Conservation (phyloP, 2,797 vertebrate genomes). For the Sebastes minor region DNA sequence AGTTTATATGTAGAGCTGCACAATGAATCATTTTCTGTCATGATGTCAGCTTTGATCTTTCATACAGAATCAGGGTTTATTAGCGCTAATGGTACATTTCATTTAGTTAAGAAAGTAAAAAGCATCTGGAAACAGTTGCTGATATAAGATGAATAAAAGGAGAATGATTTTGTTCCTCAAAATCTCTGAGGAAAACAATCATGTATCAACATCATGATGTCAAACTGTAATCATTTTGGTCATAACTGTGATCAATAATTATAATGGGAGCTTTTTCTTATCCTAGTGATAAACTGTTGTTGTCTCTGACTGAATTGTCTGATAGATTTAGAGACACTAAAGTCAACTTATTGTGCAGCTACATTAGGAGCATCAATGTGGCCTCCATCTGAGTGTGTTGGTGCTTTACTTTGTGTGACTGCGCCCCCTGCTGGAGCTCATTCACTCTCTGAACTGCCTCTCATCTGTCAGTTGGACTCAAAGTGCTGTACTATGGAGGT, state of each 20-base stretch:
- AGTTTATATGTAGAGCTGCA: slow-evolving; percentile 1
- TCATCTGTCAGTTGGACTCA: neutral
- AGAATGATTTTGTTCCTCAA: neutral
- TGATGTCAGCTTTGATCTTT: neutral
- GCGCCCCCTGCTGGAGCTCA: slow-evolving; percentile 63
- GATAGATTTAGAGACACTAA: slow-evolving; percentile 2
- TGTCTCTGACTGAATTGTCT: slow-evolving; percentile 6
- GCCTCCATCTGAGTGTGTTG: neutral
- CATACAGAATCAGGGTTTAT: neutral
- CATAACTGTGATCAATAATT: neutral
- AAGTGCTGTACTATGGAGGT: neutral
- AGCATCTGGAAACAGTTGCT: neutral
- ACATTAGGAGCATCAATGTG: slow-evolving; percentile 9
- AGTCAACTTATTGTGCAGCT: slow-evolving; percentile 15
- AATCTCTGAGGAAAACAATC: neutral
- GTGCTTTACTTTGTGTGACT: slow-evolving; percentile 42
- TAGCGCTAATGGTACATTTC: neutral
- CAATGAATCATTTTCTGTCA: neutral
- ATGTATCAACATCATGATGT: neutral
- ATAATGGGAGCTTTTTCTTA: slow-evolving; percentile 1
- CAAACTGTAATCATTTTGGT: neutral
- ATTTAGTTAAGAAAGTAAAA: neutral
- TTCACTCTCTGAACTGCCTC: neutral
- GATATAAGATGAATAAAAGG: neutral
- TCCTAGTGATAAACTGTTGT: slow-evolving; percentile 1